Conservation (phyloP, 2,797 vertebrate species). For the Botia kubotai region DNA sequence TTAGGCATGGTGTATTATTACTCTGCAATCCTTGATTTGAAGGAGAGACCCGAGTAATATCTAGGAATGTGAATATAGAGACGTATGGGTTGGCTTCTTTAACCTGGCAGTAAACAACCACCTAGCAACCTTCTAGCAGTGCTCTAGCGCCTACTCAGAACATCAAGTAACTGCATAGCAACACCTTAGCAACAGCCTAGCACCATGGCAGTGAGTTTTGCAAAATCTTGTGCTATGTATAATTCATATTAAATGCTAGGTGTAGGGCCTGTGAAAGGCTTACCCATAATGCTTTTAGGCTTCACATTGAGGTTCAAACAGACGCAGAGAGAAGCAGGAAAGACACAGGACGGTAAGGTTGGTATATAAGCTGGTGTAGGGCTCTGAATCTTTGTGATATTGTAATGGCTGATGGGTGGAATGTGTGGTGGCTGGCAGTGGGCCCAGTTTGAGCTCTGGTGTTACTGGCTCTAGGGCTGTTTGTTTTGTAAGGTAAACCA, state of each 20-base stretch:
- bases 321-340: neutral
- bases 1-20: neutral
- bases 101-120: neutral
- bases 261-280: neutral
- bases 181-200: neutral
- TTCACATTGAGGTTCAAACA: neutral
- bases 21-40: neutral
- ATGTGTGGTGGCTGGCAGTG: constrained; percentile 80
- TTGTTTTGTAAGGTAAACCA: constrained; percentile 83
- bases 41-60: neutral
- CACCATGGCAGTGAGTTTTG: neutral
- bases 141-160: neutral
- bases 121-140: neutral
- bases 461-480: constrained; percentile 80
- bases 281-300: neutral
- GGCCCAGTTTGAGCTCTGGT: constrained; percentile 75
- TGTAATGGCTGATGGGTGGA: constrained; percentile 84
- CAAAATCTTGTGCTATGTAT: too few relatives aligned
- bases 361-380: constrained; percentile 60
- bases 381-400: constrained; percentile 78
- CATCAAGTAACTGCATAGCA: neutral
- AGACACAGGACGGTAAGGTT: constrained; percentile 20
- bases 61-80: neutral
- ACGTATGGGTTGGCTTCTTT: neutral
- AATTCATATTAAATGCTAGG: constrained; percentile 6